Base-by-base conservation (phyloP, 2,797 vertebrate species). In the Squalus acanthias region DNA sequence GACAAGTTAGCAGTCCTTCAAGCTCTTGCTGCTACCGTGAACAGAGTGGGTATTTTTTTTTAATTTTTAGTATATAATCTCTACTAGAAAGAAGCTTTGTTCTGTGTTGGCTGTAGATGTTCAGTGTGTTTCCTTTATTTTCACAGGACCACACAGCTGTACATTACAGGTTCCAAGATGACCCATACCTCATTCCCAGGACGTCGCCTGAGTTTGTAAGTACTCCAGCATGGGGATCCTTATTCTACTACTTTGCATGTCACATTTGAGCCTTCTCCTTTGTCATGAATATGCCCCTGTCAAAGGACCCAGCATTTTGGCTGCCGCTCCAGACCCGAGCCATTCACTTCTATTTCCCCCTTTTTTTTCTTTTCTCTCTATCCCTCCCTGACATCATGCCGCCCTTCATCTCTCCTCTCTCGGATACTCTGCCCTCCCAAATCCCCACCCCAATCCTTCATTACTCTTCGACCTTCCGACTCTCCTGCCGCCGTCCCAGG, bases 121-220 rank as follows among this genome's bases (percentile, higher is more conserved):
- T 60, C 70, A 95, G 33, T 57, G 9, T 76, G 1, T 72, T 74
- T 72, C 12, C 70, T 95, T 72, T 70, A 96, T 96, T 39, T 50
- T 96, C 96, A 1, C 97, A 99, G 99, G 99, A 99, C 96, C 97
- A 98, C 26, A 99, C 99, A 97, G 98, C 98, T 53, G 97, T 97
- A 96, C 97, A 98, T 92, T 99, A 99, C 39, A 97, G 97, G 72
- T 99, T 99, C 97, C 99, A 99, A 74, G 99, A 99, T 97, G 99
- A 99, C 96, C 97, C 99, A 22, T 99, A 97, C 96, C 98, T 99
- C 96, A 97, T 97, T 20, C 99, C 99, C 69, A 97, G 97, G 97
- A 98, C 98, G 0, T 92, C 97, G 76, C 0, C 69, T 46, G 98
- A 98, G 96, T 98, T 98, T 97, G 99, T 99, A 97, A 97, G 99